Conservation (phyloP, 2,888 invertebrate species). For the Cephus nigrinus region DNA sequence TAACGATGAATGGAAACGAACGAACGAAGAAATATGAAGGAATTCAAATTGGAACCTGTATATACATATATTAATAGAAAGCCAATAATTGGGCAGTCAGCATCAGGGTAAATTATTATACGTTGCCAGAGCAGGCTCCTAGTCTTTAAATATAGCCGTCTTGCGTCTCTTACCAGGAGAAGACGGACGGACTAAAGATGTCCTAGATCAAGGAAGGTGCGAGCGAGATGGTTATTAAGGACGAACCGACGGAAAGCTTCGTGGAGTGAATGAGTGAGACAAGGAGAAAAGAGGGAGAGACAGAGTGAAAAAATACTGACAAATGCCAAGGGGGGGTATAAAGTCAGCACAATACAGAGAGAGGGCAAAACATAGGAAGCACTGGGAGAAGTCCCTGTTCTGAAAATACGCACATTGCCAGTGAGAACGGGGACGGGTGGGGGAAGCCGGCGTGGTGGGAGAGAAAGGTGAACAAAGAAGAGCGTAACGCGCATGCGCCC, state of each 20-base stretch:
- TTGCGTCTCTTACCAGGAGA: background rate
- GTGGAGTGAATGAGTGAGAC: conserved; percentile 5
- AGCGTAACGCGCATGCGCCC: conserved; percentile 20
- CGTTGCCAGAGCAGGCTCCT: background rate
- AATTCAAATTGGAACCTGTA: background rate
- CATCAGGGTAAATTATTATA: background rate
- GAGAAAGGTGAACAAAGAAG: conserved; percentile 22
- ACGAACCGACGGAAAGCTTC: background rate
- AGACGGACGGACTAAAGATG: background rate
- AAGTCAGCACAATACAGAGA: background rate
- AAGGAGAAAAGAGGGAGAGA: background rate
- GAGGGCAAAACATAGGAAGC: background rate
- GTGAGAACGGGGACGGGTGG: background rate
- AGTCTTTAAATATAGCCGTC: background rate
- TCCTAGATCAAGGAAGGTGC: background rate
- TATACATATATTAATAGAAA: background rate
- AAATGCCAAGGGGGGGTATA: background rate
- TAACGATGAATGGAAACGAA: background rate
- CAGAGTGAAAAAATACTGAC: background rate
- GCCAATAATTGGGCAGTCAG: background rate
- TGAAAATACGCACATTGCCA: conserved; percentile 16
- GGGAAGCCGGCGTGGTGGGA: background rate
- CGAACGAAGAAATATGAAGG: background rate
- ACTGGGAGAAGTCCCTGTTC: conserved; percentile 8
- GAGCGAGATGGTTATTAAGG: background rate